These are phyloP conservation scores for Aurelia coerulea DNA, from an alignment of 30 jellyfish, hydroid and myxozoan genomes.

Conservation along the genomic window DNA sequence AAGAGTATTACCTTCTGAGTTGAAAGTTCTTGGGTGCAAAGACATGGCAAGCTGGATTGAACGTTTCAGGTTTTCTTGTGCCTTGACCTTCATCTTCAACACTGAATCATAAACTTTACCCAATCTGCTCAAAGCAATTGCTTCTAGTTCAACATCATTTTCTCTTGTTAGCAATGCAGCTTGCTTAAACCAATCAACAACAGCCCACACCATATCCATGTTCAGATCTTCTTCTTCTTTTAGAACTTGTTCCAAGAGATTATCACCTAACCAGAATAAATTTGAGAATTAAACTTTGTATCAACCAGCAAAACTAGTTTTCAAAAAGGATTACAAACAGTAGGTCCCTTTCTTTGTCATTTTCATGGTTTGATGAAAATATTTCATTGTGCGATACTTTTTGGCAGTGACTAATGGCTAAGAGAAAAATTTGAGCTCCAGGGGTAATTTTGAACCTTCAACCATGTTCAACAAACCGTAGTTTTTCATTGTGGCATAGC, in stretches of 20 bases:
- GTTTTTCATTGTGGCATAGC: no score
- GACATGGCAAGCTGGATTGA: slow-evolving; percentile 71
- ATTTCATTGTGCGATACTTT: no score
- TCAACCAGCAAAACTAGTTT: no score
- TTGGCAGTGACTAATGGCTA: no score
- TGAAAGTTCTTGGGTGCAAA: slow-evolving; percentile 60
- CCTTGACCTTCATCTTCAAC: slow-evolving; percentile 43
- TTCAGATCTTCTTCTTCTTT: neutral
- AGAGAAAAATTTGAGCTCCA: no score
- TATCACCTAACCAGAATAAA: slow-evolving; percentile 26
- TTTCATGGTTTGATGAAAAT: no score
- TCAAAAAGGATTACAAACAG: no score
- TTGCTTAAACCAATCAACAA: slow-evolving; percentile 66
- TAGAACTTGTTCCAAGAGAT: slow-evolving; percentile 7
- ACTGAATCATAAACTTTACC: slow-evolving; percentile 61
- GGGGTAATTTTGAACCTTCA: no score
- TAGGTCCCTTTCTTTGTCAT: no score
- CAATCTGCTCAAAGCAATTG: slow-evolving; percentile 79
- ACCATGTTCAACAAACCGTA: no score
- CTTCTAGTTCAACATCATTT: slow-evolving; percentile 75
- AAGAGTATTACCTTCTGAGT: slow-evolving; percentile 23
- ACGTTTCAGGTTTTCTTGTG: slow-evolving; percentile 49
- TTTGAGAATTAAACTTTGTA: neutral
- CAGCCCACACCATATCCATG: slow-evolving; percentile 72
- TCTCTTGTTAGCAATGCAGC: slow-evolving; percentile 76